Base-by-base conservation (phyloP, 1,140 invertebrate genomes). In the Aphelinus atriplicis region DNA sequence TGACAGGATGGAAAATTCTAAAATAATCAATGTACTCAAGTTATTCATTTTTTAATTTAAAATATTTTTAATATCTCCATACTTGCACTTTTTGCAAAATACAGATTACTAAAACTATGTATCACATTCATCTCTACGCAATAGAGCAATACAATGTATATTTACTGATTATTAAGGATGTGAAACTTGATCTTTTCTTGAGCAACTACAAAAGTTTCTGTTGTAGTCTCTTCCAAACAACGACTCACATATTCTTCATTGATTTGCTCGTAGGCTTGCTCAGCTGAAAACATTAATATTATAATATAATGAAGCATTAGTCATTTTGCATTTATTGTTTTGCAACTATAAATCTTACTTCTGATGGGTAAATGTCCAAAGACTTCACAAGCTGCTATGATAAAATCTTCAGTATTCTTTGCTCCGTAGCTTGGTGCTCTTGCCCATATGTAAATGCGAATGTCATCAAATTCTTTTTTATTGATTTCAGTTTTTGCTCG, bases 281-380 rank as follows among this genome's bases (percentile, higher is more conserved):
- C 72, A 81, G 84, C 91, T 91, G 80, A 70, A 88, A 87, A 66
- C 3, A n/a, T 53, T 4, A 9, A 9, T 53, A 53, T 9, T 6
- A 53, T 9, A 53, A 6, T 6, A 0, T 53, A 4, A 53, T 9
- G 51, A 6, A 9, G 9, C 51, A 53, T 6, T 6, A 53, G 9
- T 6, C 4, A 53, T 4, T 53, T 53, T 53, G 4, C 9, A 58
- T 70, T 64, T 66, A 1, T 46, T 69, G 7, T 60, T 73, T 62
- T 56, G 69, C 50, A 77, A 69, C 62, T 65, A 61, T 50, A 68
- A 70, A 73, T 86, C 86, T 90, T 87, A 93, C 92, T 87, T 87
- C 88, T 91, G 10, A 93, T 85, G 26, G 89, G 84, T 72, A 94
- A 88, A 85, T 93, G 92, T 26, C 93, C 93, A 82, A 91, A 92